Base-by-base conservation (phyloP, 2,888 invertebrate genomes). In the Linyphia triangularis region DNA sequence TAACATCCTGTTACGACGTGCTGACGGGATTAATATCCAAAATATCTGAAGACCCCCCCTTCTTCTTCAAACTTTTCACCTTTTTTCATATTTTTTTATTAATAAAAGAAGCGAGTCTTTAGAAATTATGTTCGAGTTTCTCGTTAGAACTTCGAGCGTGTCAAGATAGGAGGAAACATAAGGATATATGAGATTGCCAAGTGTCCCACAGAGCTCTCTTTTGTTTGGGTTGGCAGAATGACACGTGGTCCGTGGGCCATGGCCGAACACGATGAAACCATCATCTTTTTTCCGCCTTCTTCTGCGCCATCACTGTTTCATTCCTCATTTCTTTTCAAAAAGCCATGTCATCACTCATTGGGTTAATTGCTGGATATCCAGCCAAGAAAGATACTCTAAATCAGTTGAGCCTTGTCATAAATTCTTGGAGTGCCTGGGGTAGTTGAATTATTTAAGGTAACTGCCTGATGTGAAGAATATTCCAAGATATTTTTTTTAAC, bases 111-210 rank as follows among this genome's bases (percentile, higher is more conserved):
- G 30, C 28, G 63, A 69, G 57, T 69, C 51, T 33, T 57, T 43
- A 65, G 65, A 73, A 73, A 73, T 70, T 72, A 65, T 72, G 63
- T 59, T 70, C 40, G 28, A 70, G 72, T 72, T 65, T 43, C 83
- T 83, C 83, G 83, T 83, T 83, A 73, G 83, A 73, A 73, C 57
- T 81, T 69, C 57, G 43, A 69, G 33, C 70, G 59, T 73, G 65
- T 65, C 61, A 72, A 83, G 72, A 83, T 65, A 72, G 72, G 65
- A 72, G 63, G 65, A 30, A 73, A 22, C 37, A 16, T 24, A 30
- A 43, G 70, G 73, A 83, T 83, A 83, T 83, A 83, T 73, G 83
- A 83, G 73, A 83, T 83, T 83, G 83, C 83, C 83, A 83, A 83
- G 73, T 63, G 40, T 73, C 83, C 69, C 83, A 83, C 73, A 83